phyloP scores from a whole-genome alignment of 2,113 vertebrate genomes.

The Holacanthus passer region DNA sequence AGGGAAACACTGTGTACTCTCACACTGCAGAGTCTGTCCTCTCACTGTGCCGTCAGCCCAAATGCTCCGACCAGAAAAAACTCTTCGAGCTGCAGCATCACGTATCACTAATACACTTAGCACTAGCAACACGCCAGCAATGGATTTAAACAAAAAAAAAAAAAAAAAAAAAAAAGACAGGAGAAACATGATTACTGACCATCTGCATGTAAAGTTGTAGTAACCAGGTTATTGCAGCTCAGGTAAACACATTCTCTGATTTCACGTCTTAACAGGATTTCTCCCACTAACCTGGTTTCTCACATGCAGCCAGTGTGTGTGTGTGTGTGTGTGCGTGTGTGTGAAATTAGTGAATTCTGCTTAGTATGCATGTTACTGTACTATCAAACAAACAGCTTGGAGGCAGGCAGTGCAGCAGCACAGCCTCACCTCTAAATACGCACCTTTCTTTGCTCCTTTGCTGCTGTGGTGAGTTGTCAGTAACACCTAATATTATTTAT shows the following conservation, averaged over 20 bases:
- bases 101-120: background rate
- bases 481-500: conserved; percentile 63
- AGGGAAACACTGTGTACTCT: conserved; percentile 22
- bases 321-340: background rate
- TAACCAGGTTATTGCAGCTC: conserved; percentile 12
- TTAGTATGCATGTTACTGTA: conserved; percentile 46
- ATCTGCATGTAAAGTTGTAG: conserved; percentile 17
- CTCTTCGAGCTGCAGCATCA: background rate
- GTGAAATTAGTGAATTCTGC: conserved; percentile 37
- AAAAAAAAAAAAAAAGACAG: too few species aligned
- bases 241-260: background rate
- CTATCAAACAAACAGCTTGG: conserved; percentile 61
- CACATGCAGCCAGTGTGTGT: background rate
- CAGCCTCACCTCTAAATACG: conserved; percentile 2
- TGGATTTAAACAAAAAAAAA: conserved; percentile 1
- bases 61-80: background rate
- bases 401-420: conserved; percentile 23
- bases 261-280: conserved; percentile 12
- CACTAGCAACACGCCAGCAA: conserved; percentile 9
- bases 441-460: conserved; percentile 39
- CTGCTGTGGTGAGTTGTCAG: conserved; percentile 46
- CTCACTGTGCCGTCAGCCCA: background rate
- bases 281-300: conserved; percentile 37
- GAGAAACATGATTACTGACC: too few species aligned
- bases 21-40: conserved; percentile 4